Evolutionary conservation across 2,888 invertebrate species (phyloP), one percentile per base, ranked within the genome.

Genomic region (Acronicta alni): DNA sequence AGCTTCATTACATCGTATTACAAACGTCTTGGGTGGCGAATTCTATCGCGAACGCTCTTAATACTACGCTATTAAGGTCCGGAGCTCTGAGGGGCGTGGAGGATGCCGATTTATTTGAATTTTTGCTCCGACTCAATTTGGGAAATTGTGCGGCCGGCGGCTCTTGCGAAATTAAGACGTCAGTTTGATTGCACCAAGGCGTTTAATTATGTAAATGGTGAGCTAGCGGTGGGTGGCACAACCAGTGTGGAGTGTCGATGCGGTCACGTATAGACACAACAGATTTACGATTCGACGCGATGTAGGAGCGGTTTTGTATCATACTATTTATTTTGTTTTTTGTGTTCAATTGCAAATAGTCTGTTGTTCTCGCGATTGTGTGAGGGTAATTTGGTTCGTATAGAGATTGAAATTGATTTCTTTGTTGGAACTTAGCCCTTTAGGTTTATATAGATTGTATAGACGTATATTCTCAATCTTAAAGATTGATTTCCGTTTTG

Each of bases 151-250:
- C 84, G 78, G 92, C 93, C 89, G 90, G 90, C 91, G 93, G 93
- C 93, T 82, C 83, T 89, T 86, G 92, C 93, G 82, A 92, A 93
- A 93, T 94, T 93, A 93, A 94, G 94, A 93, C 92, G 94, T 94
- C 94, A 94, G 87, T 86, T 86, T 92, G 92, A 93, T 93, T 92
- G 91, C 91, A 82, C 83, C 69, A 83, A 88, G 92, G 92, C 89
- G 93, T 93, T 93, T 93, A 92, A 94, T 94, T 94, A 94, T 93
- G 93, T 94, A 92, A 93, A 93, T 93, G 92, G 89, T 87, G 87
- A 89, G 88, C 89, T 91, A 91, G 90, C 83, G 89, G 90, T 92
- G 92, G 92, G 93, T 91, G 92, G 92, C 86, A 82, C 82, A 83
- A 85, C 86, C 85, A 86, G 79, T 82, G 83, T 72, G 84, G 88